Evolutionary conservation across 64 coral and sea anemone species (phyloP).

Genomic region (Platygyra sinensis): DNA sequence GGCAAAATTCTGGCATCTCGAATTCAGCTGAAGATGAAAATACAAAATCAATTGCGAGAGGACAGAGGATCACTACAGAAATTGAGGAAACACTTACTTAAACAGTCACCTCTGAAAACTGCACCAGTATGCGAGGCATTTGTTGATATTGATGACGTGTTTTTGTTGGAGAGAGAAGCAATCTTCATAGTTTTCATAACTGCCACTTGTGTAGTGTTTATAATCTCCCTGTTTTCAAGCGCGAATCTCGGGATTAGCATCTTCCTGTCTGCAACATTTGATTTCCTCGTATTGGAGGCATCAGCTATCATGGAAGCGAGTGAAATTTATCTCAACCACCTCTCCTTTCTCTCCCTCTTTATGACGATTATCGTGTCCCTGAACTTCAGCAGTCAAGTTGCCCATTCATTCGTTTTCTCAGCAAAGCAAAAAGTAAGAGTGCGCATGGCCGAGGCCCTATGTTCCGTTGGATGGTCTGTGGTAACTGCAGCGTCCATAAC

Average conservation of each 20-base stretch:
- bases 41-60: background rate
- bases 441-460: background rate
- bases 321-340: slow-evolving; percentile 3
- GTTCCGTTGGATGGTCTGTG: background rate
- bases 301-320: background rate
- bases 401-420: slow-evolving; percentile 25
- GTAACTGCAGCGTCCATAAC: background rate
- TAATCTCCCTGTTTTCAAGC: background rate
- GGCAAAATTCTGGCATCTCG: background rate
- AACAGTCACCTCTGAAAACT: background rate
- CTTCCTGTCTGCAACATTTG: background rate
- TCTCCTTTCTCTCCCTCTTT: slow-evolving; percentile 7
- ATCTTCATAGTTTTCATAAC: background rate
- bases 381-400: background rate
- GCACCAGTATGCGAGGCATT: background rate
- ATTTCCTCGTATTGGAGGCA: slow-evolving; percentile 1
- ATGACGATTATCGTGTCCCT: background rate
- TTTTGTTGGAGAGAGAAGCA: background rate
- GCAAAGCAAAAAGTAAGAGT: background rate
- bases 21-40: background rate
- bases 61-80: background rate
- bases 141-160: background rate
- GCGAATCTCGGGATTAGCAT: background rate
- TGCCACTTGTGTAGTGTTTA: background rate
- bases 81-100: background rate